phyloP scores from a whole-genome alignment of 1,140 invertebrate genomes.

The Drosophila melanica region DNA sequence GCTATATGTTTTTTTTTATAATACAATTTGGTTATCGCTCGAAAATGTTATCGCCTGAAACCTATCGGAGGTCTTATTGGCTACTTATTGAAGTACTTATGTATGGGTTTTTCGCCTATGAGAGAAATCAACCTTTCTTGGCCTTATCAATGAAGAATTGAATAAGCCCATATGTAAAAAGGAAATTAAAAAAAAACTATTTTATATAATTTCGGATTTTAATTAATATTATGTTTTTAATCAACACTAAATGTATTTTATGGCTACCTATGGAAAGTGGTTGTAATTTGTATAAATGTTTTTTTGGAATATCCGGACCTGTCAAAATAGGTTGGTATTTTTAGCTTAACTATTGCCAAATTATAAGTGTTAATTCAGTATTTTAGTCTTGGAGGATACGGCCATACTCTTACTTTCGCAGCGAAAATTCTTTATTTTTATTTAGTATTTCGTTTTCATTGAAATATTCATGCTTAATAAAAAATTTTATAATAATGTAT shows the following conservation, averaged over 20 bases:
- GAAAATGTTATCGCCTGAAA: too few species aligned
- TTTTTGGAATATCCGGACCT: background rate
- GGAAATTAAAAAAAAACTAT: too few species aligned
- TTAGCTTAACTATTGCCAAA: background rate
- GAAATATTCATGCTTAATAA: conserved; percentile 27
- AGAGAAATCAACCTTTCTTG: too few species aligned
- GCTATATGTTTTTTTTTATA: too few species aligned
- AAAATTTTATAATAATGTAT: conserved; percentile 9
- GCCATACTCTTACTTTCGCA: conserved; percentile 42
- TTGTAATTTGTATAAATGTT: background rate
- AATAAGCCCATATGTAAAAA: too few species aligned
- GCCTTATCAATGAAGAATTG: too few species aligned
- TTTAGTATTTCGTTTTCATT: conserved; percentile 40
- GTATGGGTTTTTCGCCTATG: too few species aligned
- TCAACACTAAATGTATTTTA: background rate
- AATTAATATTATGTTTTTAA: background rate
- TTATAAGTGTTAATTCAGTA: conserved; percentile 13
- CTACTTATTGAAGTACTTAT: too few species aligned
- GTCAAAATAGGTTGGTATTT: conserved; percentile 9
- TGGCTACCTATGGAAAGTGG: background rate
- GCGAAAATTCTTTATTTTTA: conserved; percentile 48
- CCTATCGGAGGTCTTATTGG: too few species aligned
- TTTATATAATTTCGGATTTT: too few species aligned
- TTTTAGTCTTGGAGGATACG: conserved; percentile 28
- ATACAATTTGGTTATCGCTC: too few species aligned